A percentile compares a stretch with the other conserved stretches of the same genome.
Evolutionary conservation across 1,140 invertebrate genomes (phyloP).

Genomic region (Callitettix versicolor): DNA sequence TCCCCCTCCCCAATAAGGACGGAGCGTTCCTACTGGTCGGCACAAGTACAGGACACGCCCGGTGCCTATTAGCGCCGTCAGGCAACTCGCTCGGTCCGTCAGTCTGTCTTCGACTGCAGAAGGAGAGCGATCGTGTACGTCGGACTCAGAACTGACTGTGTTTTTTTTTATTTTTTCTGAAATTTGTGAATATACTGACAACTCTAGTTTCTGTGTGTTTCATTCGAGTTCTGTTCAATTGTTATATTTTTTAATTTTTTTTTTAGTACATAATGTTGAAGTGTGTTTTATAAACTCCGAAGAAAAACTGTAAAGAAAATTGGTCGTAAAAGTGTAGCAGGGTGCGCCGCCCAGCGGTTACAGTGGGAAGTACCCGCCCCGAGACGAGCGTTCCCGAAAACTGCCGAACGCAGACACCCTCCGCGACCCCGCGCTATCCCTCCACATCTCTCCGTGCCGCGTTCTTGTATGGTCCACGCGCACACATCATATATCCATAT

Average conservation of each 20-base stretch:
- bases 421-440: not conserved
- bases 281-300: not conserved
- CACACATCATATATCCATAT: not conserved
- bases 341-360: slow-evolving; percentile 13
- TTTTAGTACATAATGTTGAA: no score
- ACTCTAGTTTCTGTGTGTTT: no score
- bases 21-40: not conserved
- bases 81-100: not conserved
- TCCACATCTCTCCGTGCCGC: not conserved
- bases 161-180: not conserved
- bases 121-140: not conserved
- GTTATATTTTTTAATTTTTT: no score
- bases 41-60: not conserved
- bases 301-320: not conserved
- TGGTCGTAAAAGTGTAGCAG: not conserved
- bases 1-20: not conserved
- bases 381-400: not conserved
- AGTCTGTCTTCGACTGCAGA: not conserved
- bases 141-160: no score
- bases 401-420: not conserved
- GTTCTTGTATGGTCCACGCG: not conserved
- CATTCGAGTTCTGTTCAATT: no score
- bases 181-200: not conserved
- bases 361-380: slow-evolving; percentile 9
- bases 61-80: not conserved